Base-by-base conservation (phyloP, 2,888 invertebrate species). In the Trissonchulus sp. region DNA sequence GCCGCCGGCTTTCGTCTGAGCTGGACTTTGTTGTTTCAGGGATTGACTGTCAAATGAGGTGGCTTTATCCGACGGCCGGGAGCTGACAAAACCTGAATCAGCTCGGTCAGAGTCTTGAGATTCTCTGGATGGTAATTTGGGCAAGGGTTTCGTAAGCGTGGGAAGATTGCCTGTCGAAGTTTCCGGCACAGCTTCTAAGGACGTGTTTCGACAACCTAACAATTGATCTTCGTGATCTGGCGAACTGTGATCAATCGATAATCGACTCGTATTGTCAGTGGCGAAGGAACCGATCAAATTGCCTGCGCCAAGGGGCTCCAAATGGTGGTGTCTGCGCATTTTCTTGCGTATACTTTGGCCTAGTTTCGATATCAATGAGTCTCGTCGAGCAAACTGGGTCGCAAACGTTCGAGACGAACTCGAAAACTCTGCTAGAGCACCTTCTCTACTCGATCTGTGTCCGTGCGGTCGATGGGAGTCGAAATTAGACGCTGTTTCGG, bases 341-440 rank as follows among this genome's bases (percentile, higher is more conserved):
- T 34, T 30, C 69, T 69, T 30, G 3, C 69, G 69, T 3, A 69
- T 30, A 34, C 69, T 69, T 18, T 69, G 35, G 8, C 69, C 69
- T 8, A 69, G 35, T 31, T 31, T 30, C 8, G 69, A 33, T n/a
- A 69, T 3, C 15, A 69, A 69, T 3, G 33, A 33, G 8, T 3
- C 35, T n/a, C 31, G 15, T 33, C 69, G 2, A 33, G 15, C 69
- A 8, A 63, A 8, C n/a, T 28, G n/a, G 30, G 15, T 3, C 30
- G 30, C 3, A n/a, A n/a, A n/a, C n/a, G n/a, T n/a, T n/a, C n/a
- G n/a, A n/a, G n/a, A n/a, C n/a, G n/a, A n/a, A n/a, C n/a, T n/a
- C n/a, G n/a, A n/a, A n/a, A n/a, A n/a, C n/a, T n/a, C n/a, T n/a
- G n/a, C n/a, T 15, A 63, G 30, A 3, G 65, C 65, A 3, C 30